phyloP scores from a whole-genome alignment of 92 coral and sea anemone genomes.

The Epizoanthus ramosus region DNA sequence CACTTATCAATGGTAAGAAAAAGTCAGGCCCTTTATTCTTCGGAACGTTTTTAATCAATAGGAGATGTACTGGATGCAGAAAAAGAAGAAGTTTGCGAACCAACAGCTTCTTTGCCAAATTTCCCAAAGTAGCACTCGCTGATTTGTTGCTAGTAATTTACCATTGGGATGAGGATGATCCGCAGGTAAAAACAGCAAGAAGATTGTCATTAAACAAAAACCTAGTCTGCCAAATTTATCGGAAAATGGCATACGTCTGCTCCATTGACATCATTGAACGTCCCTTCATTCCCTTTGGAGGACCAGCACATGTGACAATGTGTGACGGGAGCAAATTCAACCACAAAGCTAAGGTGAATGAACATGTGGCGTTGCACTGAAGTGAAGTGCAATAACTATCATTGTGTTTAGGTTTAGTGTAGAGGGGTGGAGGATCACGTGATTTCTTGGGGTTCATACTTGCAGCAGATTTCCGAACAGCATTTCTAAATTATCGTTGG shows the following conservation, averaged over 20 bases:
- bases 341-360: background rate
- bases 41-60: background rate
- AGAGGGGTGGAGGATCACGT: too few relatives aligned
- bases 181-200: slow-evolving; percentile 8
- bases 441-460: too few relatives aligned
- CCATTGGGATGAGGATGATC: slow-evolving; percentile 54
- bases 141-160: slow-evolving; percentile 34
- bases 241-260: slow-evolving; percentile 47
- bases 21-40: too few relatives aligned
- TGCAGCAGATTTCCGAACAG: too few relatives aligned
- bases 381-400: too few relatives aligned
- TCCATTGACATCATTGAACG: slow-evolving; percentile 11
- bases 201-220: slow-evolving; percentile 14
- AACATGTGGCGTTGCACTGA: too few relatives aligned
- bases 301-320: slow-evolving; percentile 9
- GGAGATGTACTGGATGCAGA: slow-evolving; percentile 51
- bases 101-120: slow-evolving; percentile 55
- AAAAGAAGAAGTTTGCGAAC: slow-evolving; percentile 44
- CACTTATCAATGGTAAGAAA: slow-evolving; percentile 47
- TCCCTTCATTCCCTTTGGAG: slow-evolving; percentile 5
- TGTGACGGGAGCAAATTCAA: slow-evolving; percentile 7
- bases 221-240: slow-evolving; percentile 39
- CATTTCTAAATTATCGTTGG: too few relatives aligned
- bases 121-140: slow-evolving; percentile 41
- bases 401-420: too few relatives aligned